Evolutionary conservation across 1,140 invertebrate species (phyloP).

Genomic region (Euura lappo): DNA sequence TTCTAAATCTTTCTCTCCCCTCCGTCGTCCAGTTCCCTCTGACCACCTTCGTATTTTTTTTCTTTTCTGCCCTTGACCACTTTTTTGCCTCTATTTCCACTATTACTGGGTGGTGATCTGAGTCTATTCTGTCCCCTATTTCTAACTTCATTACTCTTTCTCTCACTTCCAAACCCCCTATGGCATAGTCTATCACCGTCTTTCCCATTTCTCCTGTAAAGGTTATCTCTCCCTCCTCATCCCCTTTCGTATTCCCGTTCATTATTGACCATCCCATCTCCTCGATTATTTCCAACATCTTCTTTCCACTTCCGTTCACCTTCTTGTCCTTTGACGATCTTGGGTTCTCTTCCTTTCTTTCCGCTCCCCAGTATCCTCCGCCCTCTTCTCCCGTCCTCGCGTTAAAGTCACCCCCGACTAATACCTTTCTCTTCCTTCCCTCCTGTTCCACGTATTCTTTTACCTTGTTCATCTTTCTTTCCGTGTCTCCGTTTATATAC

Average conservation of each 20-base stretch:
- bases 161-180: conserved; percentile 11
- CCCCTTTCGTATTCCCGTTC: conserved; percentile 24
- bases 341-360: background rate
- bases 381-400: conserved; percentile 23
- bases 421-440: conserved; percentile 42
- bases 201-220: conserved; percentile 22
- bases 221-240: conserved; percentile 29
- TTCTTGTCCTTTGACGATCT: background rate
- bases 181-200: conserved; percentile 29
- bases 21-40: conserved; percentile 9
- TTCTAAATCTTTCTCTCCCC: background rate
- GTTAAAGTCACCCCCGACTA: conserved; percentile 40
- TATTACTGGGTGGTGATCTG: background rate
- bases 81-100: background rate
- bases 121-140: background rate
- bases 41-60: background rate
- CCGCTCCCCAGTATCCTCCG: background rate
- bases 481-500: background rate
- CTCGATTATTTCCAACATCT: conserved; percentile 12
- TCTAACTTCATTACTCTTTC: background rate
- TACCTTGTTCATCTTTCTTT: background rate
- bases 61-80: background rate
- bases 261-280: conserved; percentile 21
- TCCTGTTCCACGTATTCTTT: conserved; percentile 34
- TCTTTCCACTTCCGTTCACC: conserved; percentile 11